Conservation (phyloP, 1,140 invertebrate species). For the Berghia stephanieae region DNA sequence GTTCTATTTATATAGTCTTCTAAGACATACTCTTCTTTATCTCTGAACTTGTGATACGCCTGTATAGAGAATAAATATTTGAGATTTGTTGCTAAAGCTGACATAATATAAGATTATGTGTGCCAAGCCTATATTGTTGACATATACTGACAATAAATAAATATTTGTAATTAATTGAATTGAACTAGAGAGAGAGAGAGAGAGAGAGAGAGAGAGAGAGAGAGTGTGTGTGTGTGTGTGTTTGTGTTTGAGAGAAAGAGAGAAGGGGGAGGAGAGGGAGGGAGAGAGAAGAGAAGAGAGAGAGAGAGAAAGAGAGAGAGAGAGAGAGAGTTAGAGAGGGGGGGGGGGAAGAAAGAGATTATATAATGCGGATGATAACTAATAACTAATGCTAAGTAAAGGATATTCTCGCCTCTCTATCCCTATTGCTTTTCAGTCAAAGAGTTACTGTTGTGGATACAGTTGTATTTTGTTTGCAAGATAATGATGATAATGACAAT, state of each 20-base stretch:
- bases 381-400: too few relatives aligned
- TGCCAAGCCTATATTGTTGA: background rate
- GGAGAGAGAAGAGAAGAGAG: background rate
- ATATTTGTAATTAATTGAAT: background rate
- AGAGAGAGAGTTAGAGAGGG: background rate
- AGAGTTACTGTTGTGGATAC: too few relatives aligned
- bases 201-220: slow-evolving; percentile 3
- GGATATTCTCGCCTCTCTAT: too few relatives aligned
- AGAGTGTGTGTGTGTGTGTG: background rate
- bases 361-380: too few relatives aligned
- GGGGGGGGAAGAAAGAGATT: background rate
- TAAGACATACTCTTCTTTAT: too few relatives aligned
- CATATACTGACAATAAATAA: background rate
- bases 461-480: too few relatives aligned
- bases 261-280: background rate
- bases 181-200: slow-evolving; percentile 5
- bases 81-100: background rate
- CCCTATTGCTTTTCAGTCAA: too few relatives aligned
- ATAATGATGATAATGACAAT: too few relatives aligned
- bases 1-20: too few relatives aligned
- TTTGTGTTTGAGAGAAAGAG: background rate
- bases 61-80: too few relatives aligned
- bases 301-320: background rate
- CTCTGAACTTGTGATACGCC: too few relatives aligned
- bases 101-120: background rate